These are phyloP conservation scores for Cheirogaleus major DNA, from an alignment of 2,797 vertebrate species.

Conservation along the genomic window DNA sequence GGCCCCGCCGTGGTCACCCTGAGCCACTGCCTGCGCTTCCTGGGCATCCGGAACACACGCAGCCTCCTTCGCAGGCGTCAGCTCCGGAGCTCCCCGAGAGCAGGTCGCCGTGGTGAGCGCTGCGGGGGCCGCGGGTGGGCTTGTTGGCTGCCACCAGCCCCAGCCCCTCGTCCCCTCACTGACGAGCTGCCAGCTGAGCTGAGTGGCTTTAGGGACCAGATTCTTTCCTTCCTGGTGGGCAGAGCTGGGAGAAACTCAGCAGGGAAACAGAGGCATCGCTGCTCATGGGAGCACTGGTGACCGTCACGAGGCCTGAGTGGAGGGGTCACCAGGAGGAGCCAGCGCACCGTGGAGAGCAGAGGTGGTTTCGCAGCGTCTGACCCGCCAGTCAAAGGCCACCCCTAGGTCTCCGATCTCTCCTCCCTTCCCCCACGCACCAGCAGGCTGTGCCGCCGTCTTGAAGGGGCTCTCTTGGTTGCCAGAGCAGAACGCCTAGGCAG, in stretches of 20 bases:
- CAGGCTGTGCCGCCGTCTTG: background rate
- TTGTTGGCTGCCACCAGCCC: conserved; percentile 83
- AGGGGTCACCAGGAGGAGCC: background rate
- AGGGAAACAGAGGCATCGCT: conserved; percentile 85
- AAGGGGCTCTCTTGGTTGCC: background rate
- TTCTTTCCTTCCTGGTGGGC: conserved; percentile 77
- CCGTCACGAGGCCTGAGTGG: conserved; percentile 67
- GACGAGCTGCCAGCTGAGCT: conserved; percentile 90
- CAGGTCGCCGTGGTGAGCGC: conserved; percentile 1
- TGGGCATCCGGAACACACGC: rapidly evolving
- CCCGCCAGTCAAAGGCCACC: background rate
- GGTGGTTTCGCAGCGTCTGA: background rate
- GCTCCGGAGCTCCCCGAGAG: background rate
- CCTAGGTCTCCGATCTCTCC: background rate
- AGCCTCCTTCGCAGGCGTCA: rapidly evolving
- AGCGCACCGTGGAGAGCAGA: background rate
- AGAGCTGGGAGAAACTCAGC: conserved; percentile 84
- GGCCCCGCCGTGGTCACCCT: rapidly evolving
- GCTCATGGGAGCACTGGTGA: conserved; percentile 83
- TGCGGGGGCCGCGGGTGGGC: conserved; percentile 38
- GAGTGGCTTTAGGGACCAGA: conserved; percentile 81
- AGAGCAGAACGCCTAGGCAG: rapidly evolving
- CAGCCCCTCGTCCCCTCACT: conserved; percentile 80
- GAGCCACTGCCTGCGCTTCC: rapidly evolving
- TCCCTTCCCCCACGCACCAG: background rate